phyloP scores from a whole-genome alignment of 2,113 vertebrate genomes.

The Saguinus midas region DNA sequence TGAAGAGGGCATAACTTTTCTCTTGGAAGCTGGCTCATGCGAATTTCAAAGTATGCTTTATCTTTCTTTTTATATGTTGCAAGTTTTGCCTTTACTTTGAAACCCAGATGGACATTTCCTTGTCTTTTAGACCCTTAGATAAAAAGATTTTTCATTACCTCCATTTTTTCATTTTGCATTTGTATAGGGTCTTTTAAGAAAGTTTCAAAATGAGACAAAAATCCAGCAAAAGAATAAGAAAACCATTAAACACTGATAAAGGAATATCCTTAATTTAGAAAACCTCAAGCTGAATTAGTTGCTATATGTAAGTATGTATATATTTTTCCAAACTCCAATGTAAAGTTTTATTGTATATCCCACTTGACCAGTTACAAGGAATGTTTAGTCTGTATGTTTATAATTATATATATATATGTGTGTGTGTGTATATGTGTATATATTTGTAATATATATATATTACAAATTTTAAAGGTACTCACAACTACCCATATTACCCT shows the following conservation, averaged over 20 bases:
- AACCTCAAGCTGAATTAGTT: constrained; percentile 4
- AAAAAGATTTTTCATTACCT: background rate
- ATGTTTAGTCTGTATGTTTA: background rate
- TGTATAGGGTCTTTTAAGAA: background rate
- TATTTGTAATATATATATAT: too few relatives aligned
- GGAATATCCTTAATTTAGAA: background rate
- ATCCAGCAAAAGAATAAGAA: background rate
- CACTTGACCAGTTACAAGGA: constrained; percentile 10
- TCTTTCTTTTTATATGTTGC: background rate
- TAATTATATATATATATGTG: background rate
- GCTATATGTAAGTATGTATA: background rate
- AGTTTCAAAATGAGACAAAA: constrained; percentile 14
- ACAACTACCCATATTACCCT: background rate
- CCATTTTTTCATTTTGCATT: constrained; percentile 36
- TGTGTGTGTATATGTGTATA: too few relatives aligned
- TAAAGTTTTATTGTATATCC: constrained; percentile 21
- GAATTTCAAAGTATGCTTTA: constrained; percentile 52
- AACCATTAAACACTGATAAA: background rate
- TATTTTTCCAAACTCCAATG: background rate
- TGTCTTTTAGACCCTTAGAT: background rate
- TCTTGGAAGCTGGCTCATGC: constrained; percentile 9
- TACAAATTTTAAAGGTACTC: constrained; percentile 34
- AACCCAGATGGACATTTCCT: background rate
- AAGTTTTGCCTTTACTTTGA: constrained; percentile 3
- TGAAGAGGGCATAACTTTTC: background rate